These are phyloP conservation scores for Drosophila prolongata DNA, from an alignment of 2,888 invertebrate genomes.

Conservation along the genomic window DNA sequence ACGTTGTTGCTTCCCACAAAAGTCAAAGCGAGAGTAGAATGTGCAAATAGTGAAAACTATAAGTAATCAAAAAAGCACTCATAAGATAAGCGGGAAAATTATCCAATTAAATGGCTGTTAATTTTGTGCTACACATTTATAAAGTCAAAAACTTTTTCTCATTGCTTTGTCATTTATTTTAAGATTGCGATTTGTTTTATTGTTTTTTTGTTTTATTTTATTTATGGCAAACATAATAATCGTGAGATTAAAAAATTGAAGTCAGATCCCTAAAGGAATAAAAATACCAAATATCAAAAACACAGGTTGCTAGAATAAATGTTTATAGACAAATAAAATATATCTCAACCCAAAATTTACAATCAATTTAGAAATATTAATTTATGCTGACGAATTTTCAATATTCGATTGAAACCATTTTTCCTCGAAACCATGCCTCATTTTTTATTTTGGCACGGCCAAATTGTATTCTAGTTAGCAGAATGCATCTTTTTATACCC, in stretches of 20 bases:
- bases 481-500: too few species aligned
- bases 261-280: background rate
- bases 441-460: too few species aligned
- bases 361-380: too few species aligned
- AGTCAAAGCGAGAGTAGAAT: conserved; percentile 21
- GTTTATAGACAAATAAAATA: too few species aligned
- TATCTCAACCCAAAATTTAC: too few species aligned
- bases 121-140: conserved; percentile 75
- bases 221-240: conserved; percentile 51
- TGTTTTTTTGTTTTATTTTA: too few species aligned
- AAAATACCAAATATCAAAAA: too few species aligned
- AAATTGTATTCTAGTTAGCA: too few species aligned
- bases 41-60: conserved; percentile 12
- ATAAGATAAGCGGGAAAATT: conserved; percentile 37
- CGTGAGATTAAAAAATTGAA: conserved; percentile 15
- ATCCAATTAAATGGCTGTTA: conserved; percentile 73
- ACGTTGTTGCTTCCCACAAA: conserved; percentile 33
- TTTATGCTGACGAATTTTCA: too few species aligned
- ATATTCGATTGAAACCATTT: too few species aligned
- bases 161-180: conserved; percentile 53
- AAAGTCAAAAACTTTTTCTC: conserved; percentile 68
- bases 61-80: conserved; percentile 18
- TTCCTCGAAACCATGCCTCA: too few species aligned
- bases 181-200: conserved; percentile 41
- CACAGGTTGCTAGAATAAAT: too few species aligned